Evolutionary conservation across 2,888 invertebrate genomes (phyloP).

Genomic region (Ochropacha duplaris): DNA sequence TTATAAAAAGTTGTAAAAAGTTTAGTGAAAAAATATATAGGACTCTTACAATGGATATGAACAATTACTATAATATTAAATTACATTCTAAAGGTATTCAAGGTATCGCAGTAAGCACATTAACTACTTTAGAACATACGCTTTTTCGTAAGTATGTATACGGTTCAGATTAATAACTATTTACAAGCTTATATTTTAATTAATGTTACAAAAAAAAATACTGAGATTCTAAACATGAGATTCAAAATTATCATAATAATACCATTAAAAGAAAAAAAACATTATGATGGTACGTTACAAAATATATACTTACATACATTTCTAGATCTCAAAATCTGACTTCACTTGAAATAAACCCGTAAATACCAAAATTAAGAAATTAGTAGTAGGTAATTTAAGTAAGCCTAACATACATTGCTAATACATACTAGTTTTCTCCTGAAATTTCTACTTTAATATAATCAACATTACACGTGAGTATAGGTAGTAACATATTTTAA

Average conservation of each 20-base stretch:
- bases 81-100: conserved; percentile 29
- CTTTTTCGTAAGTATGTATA: conserved; percentile 60
- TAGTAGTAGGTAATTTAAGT: background rate
- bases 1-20: background rate
- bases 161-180: conserved; percentile 33
- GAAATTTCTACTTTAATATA: background rate
- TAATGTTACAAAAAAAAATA: no score
- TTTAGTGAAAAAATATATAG: conserved; percentile 1
- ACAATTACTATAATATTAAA: conserved; percentile 12
- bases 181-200: conserved; percentile 37
- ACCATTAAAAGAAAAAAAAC: no score
- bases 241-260: no score
- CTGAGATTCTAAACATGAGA: background rate
- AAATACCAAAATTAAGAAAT: background rate
- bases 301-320: no score
- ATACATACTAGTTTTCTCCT: background rate
- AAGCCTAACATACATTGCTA: background rate
- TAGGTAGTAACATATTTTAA: no score
- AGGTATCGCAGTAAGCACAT: conserved; percentile 55
- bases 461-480: background rate
- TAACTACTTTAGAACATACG: conserved; percentile 80
- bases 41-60: background rate
- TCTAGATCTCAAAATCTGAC: background rate
- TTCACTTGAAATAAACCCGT: background rate
- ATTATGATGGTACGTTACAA: no score